These are phyloP conservation scores for Lamellibrachia columna DNA, from an alignment of 2,888 invertebrate genomes.

Conservation along the genomic window DNA sequence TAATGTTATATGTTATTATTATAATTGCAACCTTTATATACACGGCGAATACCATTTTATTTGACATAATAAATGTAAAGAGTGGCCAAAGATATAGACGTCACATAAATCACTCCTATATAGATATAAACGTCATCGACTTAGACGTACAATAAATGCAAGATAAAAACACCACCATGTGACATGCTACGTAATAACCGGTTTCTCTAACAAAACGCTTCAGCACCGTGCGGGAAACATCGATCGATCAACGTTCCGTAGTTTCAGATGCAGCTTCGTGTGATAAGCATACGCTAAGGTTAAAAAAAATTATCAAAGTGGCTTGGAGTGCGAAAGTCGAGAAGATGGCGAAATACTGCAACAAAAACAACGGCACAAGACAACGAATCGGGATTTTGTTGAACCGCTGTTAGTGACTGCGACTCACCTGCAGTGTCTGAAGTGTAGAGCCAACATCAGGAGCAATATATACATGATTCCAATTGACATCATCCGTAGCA, in stretches of 20 bases:
- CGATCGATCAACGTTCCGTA: background rate
- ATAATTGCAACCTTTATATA: background rate
- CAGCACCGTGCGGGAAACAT: background rate
- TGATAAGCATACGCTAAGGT: background rate
- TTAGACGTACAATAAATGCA: background rate
- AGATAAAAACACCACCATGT: background rate
- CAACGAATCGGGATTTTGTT: background rate
- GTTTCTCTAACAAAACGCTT: background rate
- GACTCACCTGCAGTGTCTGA: background rate
- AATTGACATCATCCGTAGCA: background rate
- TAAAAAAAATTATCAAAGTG: background rate
- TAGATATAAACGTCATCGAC: background rate
- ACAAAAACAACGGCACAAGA: background rate
- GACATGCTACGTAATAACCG: background rate
- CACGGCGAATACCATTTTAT: background rate
- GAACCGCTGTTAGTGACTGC: background rate
- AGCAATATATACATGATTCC: conserved; percentile 16
- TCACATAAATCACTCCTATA: too few relatives aligned
- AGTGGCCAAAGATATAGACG: background rate
- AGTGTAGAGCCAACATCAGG: background rate
- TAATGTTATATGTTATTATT: background rate
- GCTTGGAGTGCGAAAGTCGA: background rate
- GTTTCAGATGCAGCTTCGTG: background rate
- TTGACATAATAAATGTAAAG: background rate
- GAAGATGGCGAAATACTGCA: background rate